A percentile compares a stretch with the other conserved stretches of the same genome.
Conservation (phyloP, 1,140 invertebrate species). For the Octopus bimaculoides region DNA sequence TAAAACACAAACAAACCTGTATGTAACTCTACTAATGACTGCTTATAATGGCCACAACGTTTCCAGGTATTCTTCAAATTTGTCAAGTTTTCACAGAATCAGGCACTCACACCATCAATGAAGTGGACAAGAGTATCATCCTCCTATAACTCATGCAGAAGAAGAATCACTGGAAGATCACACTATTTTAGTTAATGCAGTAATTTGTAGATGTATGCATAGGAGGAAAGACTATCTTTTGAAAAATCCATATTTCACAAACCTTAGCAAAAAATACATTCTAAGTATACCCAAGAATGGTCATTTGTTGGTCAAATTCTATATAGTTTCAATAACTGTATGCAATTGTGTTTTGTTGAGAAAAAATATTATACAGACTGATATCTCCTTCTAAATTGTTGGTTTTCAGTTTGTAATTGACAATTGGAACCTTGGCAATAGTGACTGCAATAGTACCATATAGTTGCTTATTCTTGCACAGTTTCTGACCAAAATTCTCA, state of each 20-base stretch:
- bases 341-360: too few species aligned
- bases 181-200: constrained; percentile 65
- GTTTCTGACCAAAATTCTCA: constrained; percentile 53
- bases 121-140: constrained; percentile 40
- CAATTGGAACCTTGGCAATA: constrained; percentile 68
- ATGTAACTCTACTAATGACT: constrained; percentile 62
- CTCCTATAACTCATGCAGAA: constrained; percentile 64
- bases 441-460: constrained; percentile 61
- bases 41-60: constrained; percentile 58
- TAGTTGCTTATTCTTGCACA: constrained; percentile 53
- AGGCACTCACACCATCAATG: constrained; percentile 61
- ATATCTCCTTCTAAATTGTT: constrained; percentile 64
- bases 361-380: constrained; percentile 64
- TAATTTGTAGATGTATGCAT: constrained; percentile 67
- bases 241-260: constrained; percentile 68
- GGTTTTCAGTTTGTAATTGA: constrained; percentile 62
- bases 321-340: too few species aligned
- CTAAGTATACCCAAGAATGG: too few species aligned
- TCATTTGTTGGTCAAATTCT: too few species aligned
- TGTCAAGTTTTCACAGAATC: constrained; percentile 57
- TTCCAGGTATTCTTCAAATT: constrained; percentile 58
- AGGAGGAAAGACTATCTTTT: constrained; percentile 66
- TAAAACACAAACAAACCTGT: constrained; percentile 63
- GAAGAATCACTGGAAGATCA: constrained; percentile 64
- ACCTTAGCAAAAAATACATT: constrained; percentile 36